Evolutionary conservation across 1,140 invertebrate genomes (phyloP).

Genomic region (Drosophila ficusphila): DNA sequence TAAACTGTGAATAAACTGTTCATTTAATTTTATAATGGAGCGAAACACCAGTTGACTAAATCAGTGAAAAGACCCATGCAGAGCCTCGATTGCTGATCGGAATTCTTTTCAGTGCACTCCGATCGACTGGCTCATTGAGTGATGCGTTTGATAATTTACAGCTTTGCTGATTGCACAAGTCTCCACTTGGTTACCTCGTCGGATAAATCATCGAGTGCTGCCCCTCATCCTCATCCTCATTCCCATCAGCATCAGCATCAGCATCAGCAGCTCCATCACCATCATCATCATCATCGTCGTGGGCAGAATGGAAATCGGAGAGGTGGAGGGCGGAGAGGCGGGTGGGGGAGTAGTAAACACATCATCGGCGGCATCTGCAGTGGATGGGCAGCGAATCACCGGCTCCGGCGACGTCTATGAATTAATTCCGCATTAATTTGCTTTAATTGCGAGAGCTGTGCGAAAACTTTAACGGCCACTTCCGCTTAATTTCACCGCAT

Average conservation of each 20-base stretch:
- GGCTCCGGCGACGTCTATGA: slow-evolving; percentile 20
- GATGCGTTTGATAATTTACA: slow-evolving; percentile 77
- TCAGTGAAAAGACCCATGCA: too few relatives aligned
- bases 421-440: slow-evolving; percentile 73
- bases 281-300: slow-evolving; percentile 1
- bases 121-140: slow-evolving; percentile 39
- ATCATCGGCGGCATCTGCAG: slow-evolving; percentile 11
- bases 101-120: slow-evolving; percentile 6
- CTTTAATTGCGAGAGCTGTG: slow-evolving; percentile 59
- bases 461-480: slow-evolving; percentile 65
- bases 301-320: background rate
- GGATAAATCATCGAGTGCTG: background rate
- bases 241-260: background rate
- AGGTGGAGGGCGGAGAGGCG: too few relatives aligned
- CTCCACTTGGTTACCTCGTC: slow-evolving; percentile 39
- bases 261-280: background rate
- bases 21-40: too few relatives aligned
- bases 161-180: slow-evolving; percentile 68
- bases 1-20: too few relatives aligned
- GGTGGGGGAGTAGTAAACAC: slow-evolving; percentile 30
- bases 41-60: too few relatives aligned
- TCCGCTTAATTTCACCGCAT: slow-evolving; percentile 74
- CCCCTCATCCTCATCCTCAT: background rate
- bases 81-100: too few relatives aligned
- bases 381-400: background rate